Evolutionary conservation across 2,113 vertebrate genomes (phyloP).

Genomic region (Hemicordylus capensis): DNA sequence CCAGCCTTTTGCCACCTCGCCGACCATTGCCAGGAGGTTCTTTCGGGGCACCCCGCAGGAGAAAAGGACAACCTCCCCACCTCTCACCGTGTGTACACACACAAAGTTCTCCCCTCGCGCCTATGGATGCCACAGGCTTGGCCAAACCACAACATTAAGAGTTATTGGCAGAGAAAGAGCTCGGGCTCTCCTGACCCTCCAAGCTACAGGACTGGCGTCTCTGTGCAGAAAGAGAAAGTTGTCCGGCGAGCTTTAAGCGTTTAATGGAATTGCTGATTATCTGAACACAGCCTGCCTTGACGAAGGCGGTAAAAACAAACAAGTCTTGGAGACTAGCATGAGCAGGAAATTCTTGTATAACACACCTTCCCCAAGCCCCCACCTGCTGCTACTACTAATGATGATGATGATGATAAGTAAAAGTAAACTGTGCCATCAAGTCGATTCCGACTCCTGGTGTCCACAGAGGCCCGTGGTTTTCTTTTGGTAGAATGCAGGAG

Average conservation of each 20-base stretch:
- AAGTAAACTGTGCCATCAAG: too few relatives aligned
- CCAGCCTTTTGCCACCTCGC: neutral
- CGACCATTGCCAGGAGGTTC: neutral
- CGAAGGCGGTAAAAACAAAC: neutral
- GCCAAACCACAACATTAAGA: neutral
- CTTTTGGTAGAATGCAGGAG: too few relatives aligned
- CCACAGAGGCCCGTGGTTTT: too few relatives aligned
- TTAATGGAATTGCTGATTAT: too few relatives aligned
- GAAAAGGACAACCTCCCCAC: neutral
- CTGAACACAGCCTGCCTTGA: neutral
- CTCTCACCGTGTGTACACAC: neutral
- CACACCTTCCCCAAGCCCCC: neutral
- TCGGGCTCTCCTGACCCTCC: fast-evolving
- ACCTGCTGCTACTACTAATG: too few relatives aligned
- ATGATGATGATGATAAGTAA: too few relatives aligned
- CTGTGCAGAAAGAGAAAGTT: too few relatives aligned
- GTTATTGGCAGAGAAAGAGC: neutral
- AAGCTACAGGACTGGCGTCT: neutral
- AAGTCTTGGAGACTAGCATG: neutral
- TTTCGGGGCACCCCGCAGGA: neutral
- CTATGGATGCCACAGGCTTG: neutral
- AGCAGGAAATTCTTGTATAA: neutral
- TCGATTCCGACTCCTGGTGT: too few relatives aligned
- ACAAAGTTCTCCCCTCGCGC: neutral
- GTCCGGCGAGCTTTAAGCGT: neutral